Conservation (phyloP, 2,797 vertebrate species). For the Megalops cyprinoides region DNA sequence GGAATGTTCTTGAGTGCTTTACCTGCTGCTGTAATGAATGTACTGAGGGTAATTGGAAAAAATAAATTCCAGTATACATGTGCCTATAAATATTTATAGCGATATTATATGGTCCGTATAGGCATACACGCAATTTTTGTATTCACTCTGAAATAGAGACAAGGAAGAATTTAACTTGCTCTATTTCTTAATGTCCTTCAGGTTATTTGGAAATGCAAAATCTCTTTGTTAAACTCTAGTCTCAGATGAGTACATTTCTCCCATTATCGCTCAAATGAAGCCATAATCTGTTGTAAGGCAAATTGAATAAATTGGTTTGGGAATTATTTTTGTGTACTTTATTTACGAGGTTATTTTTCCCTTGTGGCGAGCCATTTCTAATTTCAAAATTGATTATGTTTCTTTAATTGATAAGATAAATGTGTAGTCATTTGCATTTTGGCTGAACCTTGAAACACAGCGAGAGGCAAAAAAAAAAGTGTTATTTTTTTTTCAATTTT, state of each 20-base stretch:
- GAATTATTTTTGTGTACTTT: constrained; percentile 60
- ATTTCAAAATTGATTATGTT: constrained; percentile 67
- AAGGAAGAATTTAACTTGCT: constrained; percentile 9
- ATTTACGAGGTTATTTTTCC: constrained; percentile 66
- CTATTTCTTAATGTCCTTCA: constrained; percentile 15
- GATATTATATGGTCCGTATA: too few species aligned
- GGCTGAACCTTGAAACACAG: constrained; percentile 51
- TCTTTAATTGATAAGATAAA: constrained; percentile 75
- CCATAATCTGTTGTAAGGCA: constrained; percentile 62
- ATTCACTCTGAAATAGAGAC: neutral
- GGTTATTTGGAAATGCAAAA: constrained; percentile 6
- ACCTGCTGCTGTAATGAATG: constrained; percentile 24
- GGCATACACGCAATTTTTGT: too few species aligned
- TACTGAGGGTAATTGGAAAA: too few species aligned
- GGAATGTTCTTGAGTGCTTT: neutral
- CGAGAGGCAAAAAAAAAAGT: constrained; percentile 37
- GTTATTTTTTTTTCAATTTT: constrained; percentile 53
- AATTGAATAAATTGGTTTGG: constrained; percentile 67
- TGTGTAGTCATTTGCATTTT: constrained; percentile 52
- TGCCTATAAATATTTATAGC: too few species aligned
- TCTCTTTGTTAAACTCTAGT: constrained; percentile 45
- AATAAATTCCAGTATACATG: too few species aligned
- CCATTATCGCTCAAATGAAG: constrained; percentile 65
- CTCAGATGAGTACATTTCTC: constrained; percentile 55
- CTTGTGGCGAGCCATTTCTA: constrained; percentile 66